A percentile compares a stretch with the other conserved stretches of the same genome.
Conservation (phyloP, 2,113 vertebrate species). For the Eulacestoma nigropectus region DNA sequence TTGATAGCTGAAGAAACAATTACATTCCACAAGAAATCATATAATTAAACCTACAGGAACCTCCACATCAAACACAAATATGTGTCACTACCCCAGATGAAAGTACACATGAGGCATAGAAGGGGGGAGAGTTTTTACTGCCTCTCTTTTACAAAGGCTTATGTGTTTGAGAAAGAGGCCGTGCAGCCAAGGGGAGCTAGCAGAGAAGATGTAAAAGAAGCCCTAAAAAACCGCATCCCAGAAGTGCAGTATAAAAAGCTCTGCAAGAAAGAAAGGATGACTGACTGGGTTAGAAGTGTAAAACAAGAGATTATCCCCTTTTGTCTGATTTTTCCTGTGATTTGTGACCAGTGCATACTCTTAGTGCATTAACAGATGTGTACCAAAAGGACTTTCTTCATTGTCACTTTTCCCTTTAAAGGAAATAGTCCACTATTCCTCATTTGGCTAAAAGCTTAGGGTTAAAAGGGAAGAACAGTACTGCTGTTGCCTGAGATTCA, state of each 20-base stretch:
- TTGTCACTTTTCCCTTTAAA: neutral
- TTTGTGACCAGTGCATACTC: neutral
- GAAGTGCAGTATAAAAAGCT: neutral
- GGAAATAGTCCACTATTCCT: neutral
- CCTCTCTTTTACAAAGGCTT: slow-evolving; percentile 39
- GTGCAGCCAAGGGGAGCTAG: neutral
- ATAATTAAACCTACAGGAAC: slow-evolving; percentile 55
- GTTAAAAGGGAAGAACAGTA: neutral
- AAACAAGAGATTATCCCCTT: neutral
- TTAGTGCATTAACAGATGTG: neutral
- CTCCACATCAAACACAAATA: slow-evolving; percentile 38
- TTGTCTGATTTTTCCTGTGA: neutral
- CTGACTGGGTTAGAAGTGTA: neutral
- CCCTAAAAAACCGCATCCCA: neutral
- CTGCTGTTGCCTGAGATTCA: neutral
- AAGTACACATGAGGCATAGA: neutral
- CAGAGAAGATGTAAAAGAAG: slow-evolving; percentile 15
- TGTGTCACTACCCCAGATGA: slow-evolving; percentile 43
- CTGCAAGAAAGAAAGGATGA: neutral
- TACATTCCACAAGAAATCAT: slow-evolving; percentile 49
- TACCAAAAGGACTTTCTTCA: neutral
- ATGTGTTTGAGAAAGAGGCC: slow-evolving; percentile 1
- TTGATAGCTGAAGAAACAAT: slow-evolving; percentile 30
- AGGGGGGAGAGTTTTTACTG: slow-evolving; percentile 18
- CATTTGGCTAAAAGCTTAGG: neutral